Evolutionary conservation across 2,888 invertebrate genomes (phyloP), one percentile per base, ranked within the genome.

Genomic region (Tinea semifulvella): DNA sequence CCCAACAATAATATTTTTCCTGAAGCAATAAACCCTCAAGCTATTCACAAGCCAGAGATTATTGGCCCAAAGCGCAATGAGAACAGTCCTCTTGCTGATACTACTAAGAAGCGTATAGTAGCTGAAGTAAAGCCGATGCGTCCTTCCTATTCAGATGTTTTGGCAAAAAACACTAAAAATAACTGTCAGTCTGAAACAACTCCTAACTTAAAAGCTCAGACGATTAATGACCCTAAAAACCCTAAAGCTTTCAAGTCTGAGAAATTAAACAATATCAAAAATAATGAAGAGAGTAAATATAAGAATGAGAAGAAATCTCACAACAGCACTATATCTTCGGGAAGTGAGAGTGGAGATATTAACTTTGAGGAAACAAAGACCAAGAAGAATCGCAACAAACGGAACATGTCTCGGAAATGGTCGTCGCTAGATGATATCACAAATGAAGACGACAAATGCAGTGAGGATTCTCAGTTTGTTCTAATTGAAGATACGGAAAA

Each of bases 41-140:
- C n/a, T n/a, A 64, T 65, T 54, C 59, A 49, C 56, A 75, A 72
- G 52, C 49, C 55, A 25, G 72, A 75, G 5, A 44, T n/a, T 13
- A 66, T 59, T 46, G 76, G 77, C 25, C 74, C 74, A 16, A 81
- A 77, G 48, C 62, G 72, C 46, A 74, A 72, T 63, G 80, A 77
- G 50, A 71, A 68, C 47, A 73, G 69, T 47, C 79, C 77, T 16
- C 53, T 80, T 42, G 84, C 84, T 53, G 82, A 83, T 46, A 84
- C 83, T 18, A 80, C 68, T 47, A 86, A 86, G 54, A 89, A 89
- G 46, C 83, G 92, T 43, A 91, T 91, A 64, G 87, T 92, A 1
- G 92, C 92, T 26, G 92, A 92, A 72, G 92, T 93, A 0, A 91
- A 91, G 57, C 92, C 92, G 0, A 92, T 92, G 92, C 84, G 92